A percentile compares a stretch with the other conserved stretches of the same genome.
Evolutionary conservation across 1,140 invertebrate genomes (phyloP).

Genomic region (Campodea augens): DNA sequence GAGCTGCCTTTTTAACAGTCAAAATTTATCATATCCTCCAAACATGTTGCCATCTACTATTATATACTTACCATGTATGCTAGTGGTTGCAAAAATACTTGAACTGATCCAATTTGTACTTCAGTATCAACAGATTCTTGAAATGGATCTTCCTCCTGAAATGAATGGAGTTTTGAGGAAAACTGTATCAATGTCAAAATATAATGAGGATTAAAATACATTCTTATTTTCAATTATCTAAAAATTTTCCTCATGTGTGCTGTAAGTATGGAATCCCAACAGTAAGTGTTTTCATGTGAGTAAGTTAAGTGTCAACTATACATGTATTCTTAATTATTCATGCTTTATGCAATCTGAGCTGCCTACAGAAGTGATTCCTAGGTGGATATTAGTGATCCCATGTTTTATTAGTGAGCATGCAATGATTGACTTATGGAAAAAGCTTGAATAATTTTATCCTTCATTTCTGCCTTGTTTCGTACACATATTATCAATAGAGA

Average conservation of each 20-base stretch:
- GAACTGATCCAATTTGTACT: constrained; percentile 35
- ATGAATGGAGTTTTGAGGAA: not conserved
- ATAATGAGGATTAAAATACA: too few relatives aligned
- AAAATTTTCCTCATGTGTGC: not conserved
- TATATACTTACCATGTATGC: constrained; percentile 26
- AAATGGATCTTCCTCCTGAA: constrained; percentile 36
- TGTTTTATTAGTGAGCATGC: too few relatives aligned
- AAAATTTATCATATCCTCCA: too few relatives aligned
- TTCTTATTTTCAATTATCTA: not conserved
- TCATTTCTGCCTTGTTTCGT: too few relatives aligned
- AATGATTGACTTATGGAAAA: too few relatives aligned
- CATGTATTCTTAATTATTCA: not conserved
- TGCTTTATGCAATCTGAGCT: too few relatives aligned
- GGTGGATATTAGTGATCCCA: too few relatives aligned
- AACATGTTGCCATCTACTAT: too few relatives aligned
- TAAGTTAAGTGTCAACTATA: not conserved
- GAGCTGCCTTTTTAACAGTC: too few relatives aligned
- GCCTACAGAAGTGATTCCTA: too few relatives aligned
- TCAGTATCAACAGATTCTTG: constrained; percentile 32
- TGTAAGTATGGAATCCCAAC: not conserved
- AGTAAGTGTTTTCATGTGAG: not conserved
- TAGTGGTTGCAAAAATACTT: constrained; percentile 34
- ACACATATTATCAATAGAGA: too few relatives aligned
- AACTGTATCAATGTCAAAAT: too few relatives aligned
- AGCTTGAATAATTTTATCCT: constrained; percentile 14